These are phyloP conservation scores for Oophaga pumilio DNA, from an alignment of 2,113 vertebrate species.

Conservation along the genomic window DNA sequence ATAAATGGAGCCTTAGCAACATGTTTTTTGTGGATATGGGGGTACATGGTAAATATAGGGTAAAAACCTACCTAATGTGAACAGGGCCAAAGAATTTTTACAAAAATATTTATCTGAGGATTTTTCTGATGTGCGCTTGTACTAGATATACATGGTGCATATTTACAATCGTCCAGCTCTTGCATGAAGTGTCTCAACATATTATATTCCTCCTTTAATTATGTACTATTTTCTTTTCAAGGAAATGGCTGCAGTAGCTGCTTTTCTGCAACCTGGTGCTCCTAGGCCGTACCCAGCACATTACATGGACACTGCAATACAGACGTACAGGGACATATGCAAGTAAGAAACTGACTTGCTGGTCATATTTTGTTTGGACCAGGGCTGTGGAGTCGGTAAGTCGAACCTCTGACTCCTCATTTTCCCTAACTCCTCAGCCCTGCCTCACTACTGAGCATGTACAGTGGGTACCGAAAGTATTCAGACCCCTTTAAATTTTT, in stretches of 20 bases:
- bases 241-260: constrained; percentile 98
- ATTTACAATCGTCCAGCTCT: background rate
- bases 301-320: constrained; percentile 98
- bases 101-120: background rate
- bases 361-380: too few species aligned
- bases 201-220: background rate
- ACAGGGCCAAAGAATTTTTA: too few species aligned
- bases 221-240: constrained; percentile 63
- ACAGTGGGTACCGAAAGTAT: too few species aligned
- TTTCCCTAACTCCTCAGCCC: too few species aligned
- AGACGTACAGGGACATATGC: constrained; percentile 95
- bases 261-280: constrained; percentile 91
- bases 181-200: background rate
- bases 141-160: background rate
- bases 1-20: too few species aligned
- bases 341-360: constrained; percentile 77
- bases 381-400: too few species aligned
- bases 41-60: too few species aligned
- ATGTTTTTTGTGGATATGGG: too few species aligned
- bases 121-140: background rate
- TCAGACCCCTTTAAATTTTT: too few species aligned
- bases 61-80: too few species aligned
- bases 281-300: constrained; percentile 92
- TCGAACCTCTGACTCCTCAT: too few species aligned
- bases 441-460: too few species aligned